Percentiles rank a stretch among this genome's conserved stretches.
Conservation (phyloP, 2,888 invertebrate species). For the Lasioglossum vierecki region DNA sequence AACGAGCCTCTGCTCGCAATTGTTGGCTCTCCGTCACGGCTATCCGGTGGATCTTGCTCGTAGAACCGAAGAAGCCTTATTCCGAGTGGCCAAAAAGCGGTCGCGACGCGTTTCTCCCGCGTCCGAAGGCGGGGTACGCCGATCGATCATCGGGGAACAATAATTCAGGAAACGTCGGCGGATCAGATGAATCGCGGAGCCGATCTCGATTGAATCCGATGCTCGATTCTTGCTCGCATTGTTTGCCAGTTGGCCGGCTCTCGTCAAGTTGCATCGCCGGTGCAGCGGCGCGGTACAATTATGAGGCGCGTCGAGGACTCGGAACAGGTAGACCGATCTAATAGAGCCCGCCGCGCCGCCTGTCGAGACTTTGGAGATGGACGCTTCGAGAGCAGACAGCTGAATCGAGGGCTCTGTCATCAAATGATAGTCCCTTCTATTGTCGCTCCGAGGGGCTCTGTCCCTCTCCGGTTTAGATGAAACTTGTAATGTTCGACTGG, state of each 20-base stretch:
- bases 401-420: conserved; percentile 6
- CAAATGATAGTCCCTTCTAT: neutral
- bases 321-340: neutral
- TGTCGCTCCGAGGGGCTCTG: neutral
- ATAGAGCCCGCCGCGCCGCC: neutral
- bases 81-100: conserved; percentile 43
- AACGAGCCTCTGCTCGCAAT: conserved; percentile 20
- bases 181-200: conserved; percentile 40
- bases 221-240: conserved; percentile 54
- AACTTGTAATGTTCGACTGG: neutral
- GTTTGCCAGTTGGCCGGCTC: conserved; percentile 35
- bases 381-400: conserved; percentile 3
- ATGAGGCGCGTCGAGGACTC: conserved; percentile 5
- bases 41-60: conserved; percentile 50
- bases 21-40: conserved; percentile 7
- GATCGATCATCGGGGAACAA: conserved; percentile 53
- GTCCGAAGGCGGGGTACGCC: neutral
- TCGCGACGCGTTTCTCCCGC: neutral
- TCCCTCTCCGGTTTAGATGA: neutral
- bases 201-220: conserved; percentile 8
- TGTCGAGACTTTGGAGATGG: neutral
- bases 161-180: conserved; percentile 46
- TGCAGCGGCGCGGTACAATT: conserved; percentile 37
- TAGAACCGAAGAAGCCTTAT: conserved; percentile 7
- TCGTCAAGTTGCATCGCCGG: conserved; percentile 33